Conservation (phyloP, 2,113 vertebrate genomes). For the Leptosomus discolor region DNA sequence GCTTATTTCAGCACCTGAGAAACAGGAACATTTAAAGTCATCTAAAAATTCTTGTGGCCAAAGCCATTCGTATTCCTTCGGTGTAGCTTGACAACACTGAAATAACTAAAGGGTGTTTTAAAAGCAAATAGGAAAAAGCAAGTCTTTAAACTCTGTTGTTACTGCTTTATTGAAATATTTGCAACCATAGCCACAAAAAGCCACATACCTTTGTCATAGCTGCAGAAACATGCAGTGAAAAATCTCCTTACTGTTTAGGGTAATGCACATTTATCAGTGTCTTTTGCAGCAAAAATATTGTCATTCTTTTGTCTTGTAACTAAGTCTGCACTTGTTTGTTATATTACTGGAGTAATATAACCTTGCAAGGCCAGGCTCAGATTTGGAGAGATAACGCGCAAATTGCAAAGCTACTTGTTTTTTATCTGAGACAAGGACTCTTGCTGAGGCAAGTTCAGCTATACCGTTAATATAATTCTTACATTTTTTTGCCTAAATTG, state of each 20-base stretch:
- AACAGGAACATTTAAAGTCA: neutral
- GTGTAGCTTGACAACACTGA: neutral
- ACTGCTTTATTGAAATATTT: conserved; percentile 21
- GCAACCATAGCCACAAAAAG: neutral
- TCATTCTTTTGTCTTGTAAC: neutral
- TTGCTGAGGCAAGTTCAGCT: neutral
- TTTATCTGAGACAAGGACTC: neutral
- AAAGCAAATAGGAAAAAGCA: neutral
- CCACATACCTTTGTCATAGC: neutral
- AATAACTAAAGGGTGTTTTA: neutral
- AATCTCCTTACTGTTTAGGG: neutral
- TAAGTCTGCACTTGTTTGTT: neutral
- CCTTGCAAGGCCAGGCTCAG: conserved; percentile 10
- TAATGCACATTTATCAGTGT: neutral
- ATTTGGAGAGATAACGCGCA: neutral
- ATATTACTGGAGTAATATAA: neutral
- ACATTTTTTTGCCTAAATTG: neutral
- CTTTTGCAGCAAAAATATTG: neutral
- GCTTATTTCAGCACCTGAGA: neutral
- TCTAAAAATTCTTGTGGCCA: neutral
- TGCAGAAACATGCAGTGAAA: conserved; percentile 2
- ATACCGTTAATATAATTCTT: neutral
- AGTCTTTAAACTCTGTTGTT: neutral
- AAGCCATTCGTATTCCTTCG: neutral
- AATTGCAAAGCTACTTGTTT: neutral